Percentiles rank a stretch among this genome's conserved stretches.
Evolutionary conservation across 2,888 invertebrate genomes (phyloP).

Genomic region (Synanthedon myopaeformis): DNA sequence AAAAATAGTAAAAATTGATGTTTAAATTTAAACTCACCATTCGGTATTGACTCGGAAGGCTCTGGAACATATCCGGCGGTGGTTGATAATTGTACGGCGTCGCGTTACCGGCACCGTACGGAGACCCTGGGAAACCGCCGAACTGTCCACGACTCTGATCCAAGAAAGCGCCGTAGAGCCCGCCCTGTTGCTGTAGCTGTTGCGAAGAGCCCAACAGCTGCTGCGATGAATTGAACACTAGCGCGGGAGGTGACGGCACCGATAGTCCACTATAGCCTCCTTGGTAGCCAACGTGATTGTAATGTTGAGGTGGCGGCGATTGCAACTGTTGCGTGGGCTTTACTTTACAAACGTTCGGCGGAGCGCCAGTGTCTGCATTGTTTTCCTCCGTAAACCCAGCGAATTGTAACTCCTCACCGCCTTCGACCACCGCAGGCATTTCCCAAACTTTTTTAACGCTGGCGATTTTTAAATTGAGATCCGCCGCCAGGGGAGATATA

Average conservation of each 20-base stretch:
- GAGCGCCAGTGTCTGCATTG: conserved; percentile 62
- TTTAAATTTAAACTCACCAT: conserved; percentile 35
- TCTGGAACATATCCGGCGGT: conserved; percentile 70
- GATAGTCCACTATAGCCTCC: conserved; percentile 82
- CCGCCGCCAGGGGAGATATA: conserved; percentile 86
- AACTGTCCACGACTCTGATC: conserved; percentile 83
- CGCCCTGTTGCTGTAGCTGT: conserved; percentile 76
- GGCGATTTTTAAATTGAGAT: conserved; percentile 93
- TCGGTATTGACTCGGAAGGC: conserved; percentile 57
- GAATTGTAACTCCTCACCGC: conserved; percentile 59
- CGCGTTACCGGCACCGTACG: conserved; percentile 76
- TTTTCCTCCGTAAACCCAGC: conserved; percentile 48
- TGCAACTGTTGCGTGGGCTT: conserved; percentile 86
- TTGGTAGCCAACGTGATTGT: conserved; percentile 79
- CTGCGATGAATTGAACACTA: conserved; percentile 83
- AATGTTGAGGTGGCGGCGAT: conserved; percentile 75
- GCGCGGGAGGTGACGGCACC: conserved; percentile 88
- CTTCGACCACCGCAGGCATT: conserved; percentile 78
- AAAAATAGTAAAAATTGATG: not conserved
- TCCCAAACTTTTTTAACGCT: conserved; percentile 94
- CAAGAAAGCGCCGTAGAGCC: conserved; percentile 86
- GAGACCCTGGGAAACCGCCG: conserved; percentile 80
- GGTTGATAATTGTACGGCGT: conserved; percentile 83
- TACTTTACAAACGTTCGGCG: conserved; percentile 84
- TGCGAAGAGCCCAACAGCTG: conserved; percentile 65